Evolutionary conservation across 2,113 vertebrate genomes (phyloP).

Genomic region (Cyanocitta stelleri): DNA sequence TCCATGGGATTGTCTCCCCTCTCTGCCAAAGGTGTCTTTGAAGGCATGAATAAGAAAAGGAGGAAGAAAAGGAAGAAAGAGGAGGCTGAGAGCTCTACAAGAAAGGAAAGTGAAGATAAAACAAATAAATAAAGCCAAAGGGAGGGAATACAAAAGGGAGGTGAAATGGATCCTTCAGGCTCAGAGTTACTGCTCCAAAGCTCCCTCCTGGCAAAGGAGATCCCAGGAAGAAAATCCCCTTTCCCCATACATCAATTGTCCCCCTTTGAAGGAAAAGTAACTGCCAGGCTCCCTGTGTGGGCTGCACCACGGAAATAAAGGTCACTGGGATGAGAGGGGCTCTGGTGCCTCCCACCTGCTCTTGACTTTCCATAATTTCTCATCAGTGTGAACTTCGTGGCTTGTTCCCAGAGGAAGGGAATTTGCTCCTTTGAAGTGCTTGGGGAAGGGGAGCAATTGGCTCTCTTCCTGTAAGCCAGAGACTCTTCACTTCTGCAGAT

Average conservation of each 20-base stretch:
- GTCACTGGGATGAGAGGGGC: neutral
- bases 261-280: neutral
- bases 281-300: neutral
- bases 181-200: neutral
- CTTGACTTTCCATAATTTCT: neutral
- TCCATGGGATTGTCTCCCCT: neutral
- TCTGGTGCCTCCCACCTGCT: neutral
- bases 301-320: neutral
- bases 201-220: neutral
- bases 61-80: neutral
- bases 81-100: neutral
- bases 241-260: rapidly evolving
- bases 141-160: neutral
- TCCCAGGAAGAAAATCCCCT: neutral
- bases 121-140: neutral
- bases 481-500: neutral
- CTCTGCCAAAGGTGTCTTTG: neutral
- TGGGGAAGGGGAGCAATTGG: neutral
- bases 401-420: neutral
- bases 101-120: neutral
- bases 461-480: neutral
- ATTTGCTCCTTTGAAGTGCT: neutral
- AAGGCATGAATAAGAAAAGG: neutral
- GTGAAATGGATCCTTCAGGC: neutral
- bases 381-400: rapidly evolving